phyloP scores from a whole-genome alignment of 2,888 invertebrate genomes.

The Ectemnius continuus region DNA sequence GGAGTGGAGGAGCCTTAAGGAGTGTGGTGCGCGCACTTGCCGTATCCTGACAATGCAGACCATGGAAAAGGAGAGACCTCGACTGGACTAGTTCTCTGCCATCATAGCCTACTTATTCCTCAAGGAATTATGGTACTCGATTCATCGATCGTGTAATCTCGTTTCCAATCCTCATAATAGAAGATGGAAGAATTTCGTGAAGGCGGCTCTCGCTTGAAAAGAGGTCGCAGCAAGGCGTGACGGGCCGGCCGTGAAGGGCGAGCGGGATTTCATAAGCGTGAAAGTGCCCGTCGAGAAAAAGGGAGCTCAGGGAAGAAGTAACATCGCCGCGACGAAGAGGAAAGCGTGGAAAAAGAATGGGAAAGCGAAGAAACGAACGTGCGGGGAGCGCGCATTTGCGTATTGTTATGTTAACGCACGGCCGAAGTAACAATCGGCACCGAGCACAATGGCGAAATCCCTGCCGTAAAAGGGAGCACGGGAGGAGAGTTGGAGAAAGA shows the following conservation, averaged over 20 bases:
- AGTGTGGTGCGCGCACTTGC: background rate
- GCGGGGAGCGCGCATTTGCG: conserved; percentile 58
- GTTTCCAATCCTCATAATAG: too few species aligned
- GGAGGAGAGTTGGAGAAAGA: conserved; percentile 34
- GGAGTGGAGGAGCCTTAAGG: conserved; percentile 13
- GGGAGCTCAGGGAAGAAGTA: background rate
- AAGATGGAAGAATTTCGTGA: background rate
- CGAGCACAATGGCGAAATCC: conserved; percentile 71
- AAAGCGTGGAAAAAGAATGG: conserved; percentile 2
- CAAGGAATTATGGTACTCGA: too few species aligned
- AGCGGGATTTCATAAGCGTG: conserved; percentile 11
- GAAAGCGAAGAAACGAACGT: conserved; percentile 31
- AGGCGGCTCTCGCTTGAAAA: background rate
- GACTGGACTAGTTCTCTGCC: background rate
- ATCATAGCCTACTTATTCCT: background rate
- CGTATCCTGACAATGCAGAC: too few species aligned
- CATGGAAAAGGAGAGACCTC: too few species aligned
- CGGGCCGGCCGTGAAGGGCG: background rate
- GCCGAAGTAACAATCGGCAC: conserved; percentile 73
- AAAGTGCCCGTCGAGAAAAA: background rate
- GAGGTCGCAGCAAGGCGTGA: background rate
- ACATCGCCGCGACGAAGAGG: background rate
- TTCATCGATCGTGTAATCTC: too few species aligned
- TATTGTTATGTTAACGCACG: conserved; percentile 76
- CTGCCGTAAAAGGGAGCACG: conserved; percentile 43